A percentile compares a stretch with the other conserved stretches of the same genome.
These are phyloP conservation scores for Luperina testacea DNA, from an alignment of 2,888 invertebrate species.

Conservation along the genomic window DNA sequence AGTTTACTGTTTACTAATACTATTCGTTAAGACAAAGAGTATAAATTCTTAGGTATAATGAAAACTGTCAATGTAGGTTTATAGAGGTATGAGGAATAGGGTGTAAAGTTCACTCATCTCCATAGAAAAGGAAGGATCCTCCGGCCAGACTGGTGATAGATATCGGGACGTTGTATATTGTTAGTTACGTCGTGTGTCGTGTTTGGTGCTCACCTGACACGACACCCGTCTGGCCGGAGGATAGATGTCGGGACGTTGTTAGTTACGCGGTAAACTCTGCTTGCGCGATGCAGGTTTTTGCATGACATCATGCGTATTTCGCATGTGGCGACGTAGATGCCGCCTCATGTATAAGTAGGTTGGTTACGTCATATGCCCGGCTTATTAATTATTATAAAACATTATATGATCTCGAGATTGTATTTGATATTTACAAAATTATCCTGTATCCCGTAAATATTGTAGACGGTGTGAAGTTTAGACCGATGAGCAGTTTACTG, in stretches of 20 bases:
- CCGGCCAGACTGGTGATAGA: no score
- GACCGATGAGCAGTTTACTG: not conserved
- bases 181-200: no score
- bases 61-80: not conserved
- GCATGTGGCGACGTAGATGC: no score
- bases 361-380: not conserved
- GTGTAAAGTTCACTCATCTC: no score
- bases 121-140: no score
- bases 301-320: no score
- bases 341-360: not conserved
- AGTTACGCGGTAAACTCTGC: not conserved
- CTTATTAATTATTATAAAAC: constrained; percentile 2
- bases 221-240: no score
- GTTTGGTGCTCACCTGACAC: no score
- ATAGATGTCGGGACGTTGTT: no score
- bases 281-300: not conserved
- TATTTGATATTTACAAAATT: constrained; percentile 18
- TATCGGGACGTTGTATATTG: no score
- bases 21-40: not conserved
- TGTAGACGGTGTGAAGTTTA: not conserved
- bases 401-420: constrained; percentile 21
- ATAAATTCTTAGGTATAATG: not conserved
- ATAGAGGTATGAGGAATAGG: not conserved
- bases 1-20: no score
- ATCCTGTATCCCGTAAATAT: constrained; percentile 5